Base-by-base conservation (phyloP, 2,888 invertebrate species). In the Molanna angustata region DNA sequence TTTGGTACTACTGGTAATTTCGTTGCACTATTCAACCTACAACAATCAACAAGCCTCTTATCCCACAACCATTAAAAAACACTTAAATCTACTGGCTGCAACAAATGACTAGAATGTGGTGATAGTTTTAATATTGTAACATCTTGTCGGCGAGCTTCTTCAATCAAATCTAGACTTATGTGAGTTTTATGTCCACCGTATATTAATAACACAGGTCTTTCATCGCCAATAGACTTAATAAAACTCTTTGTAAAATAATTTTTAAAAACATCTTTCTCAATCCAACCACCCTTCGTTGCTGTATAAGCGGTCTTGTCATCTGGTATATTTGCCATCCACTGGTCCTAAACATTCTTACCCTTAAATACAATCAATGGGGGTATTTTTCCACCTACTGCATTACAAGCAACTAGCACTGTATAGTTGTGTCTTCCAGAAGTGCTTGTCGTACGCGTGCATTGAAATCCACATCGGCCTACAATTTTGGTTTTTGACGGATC, bases 161-260 rank as follows among this genome's bases (percentile, higher is more conserved):
- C 57, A 21, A 64, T 56, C 45, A 37, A 18, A 37, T 61, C 56
- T 41, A 63, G 49, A 18, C 56, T 47, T 27, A 64, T 55, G 47
- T 64, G 64, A 22, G 63, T 60, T 31, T 54, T 57, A 43, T 64
- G 64, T 7, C 62, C 64, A 57, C 64, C 64, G 54, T 61, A 64
- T 18, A 66, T 58, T 31, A 64, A 51, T 6, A 62, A 57, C 27
- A 61, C 60, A 40, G 62, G 64, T 17, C 64, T 54, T 37, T 60
- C 54, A 42, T 58, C 20, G 20, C 52, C 56, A 16, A 60, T 33
- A 6, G 48, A 39, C 17, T 51, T 54, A 20, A 57, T 20, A 52
- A 60, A 56, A 43, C 48, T 39, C 22, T 48, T 52, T 48, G 44
- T 31, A 37, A 58, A 54, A 39, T 49, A 57, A 35, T 35, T 45